These are phyloP conservation scores for Petrolisthes manimaculis DNA, from an alignment of 2,888 invertebrate genomes.

Conservation along the genomic window DNA sequence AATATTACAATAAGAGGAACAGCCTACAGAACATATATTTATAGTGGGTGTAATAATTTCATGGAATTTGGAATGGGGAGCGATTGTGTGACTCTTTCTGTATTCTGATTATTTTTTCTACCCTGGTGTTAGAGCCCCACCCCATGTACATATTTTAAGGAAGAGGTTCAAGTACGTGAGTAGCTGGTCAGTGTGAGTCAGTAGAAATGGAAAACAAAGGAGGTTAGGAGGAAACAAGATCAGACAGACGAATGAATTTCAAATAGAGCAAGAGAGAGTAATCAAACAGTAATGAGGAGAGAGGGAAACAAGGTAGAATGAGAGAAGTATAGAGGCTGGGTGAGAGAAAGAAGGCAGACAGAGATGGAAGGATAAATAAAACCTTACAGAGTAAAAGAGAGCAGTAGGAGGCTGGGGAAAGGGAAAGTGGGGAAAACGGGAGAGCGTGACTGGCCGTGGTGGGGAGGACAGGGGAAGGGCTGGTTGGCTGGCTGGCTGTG, in stretches of 20 bases:
- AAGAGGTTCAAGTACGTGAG: not conserved
- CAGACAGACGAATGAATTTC: not conserved
- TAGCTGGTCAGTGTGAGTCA: not conserved
- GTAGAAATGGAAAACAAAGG: not conserved
- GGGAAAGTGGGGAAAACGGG: not conserved
- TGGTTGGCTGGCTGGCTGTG: not conserved
- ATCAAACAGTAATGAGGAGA: not conserved
- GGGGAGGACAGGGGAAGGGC: not conserved
- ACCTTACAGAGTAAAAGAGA: not conserved
- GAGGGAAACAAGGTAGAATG: not conserved
- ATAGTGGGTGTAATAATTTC: no score
- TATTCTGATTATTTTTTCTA: no score
- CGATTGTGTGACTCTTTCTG: no score
- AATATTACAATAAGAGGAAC: no score
- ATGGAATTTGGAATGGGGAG: no score
- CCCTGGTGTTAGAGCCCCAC: no score
- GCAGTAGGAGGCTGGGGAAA: not conserved
- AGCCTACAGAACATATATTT: no score
- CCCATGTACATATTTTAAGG: no score
- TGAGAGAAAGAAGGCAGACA: not conserved
- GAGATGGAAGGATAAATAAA: not conserved
- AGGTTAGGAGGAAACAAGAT: not conserved
- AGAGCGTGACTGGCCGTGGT: not conserved
- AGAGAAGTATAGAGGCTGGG: not conserved
- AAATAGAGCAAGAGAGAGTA: not conserved